Evolutionary conservation across 1,140 invertebrate species (phyloP), one percentile per base, ranked within the genome.

Genomic region (Drosophila auraria): DNA sequence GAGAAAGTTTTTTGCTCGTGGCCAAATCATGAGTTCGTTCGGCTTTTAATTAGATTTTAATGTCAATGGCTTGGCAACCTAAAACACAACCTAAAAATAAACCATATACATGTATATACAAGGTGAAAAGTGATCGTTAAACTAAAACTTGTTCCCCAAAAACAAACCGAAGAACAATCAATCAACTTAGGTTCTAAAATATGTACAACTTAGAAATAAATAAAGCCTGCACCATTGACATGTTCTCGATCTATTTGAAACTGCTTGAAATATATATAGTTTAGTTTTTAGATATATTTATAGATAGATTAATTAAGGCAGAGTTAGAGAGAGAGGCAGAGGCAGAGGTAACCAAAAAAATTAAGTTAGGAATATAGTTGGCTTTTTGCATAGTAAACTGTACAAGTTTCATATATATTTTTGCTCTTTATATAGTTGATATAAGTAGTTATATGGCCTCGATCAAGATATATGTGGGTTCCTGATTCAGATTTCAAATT

Each of bases 351-450:
- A 73, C 50, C 47, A 57, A 64, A 74, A 64, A 65, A 66, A 79
- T 54, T 33, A 66, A 65, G 5, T 49, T 33, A 72, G 51, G 33
- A 49, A 15, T 64, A 71, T 75, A 66, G 45, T 59, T 59, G 65
- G 60, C 15, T 47, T 76, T 87, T 87, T 78, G 86, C 81, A 75
- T 87, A 80, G 64, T 73, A 78, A 87, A 89, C 84, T 87, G 84
- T 87, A 87, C 84, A 87, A 78, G 38, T 83, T 83, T 75, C 20
- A 64, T 83, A 65, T 80, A 81, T 87, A 54, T 70, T 57, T 74
- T 73, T 57, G 47, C 58, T 71, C 70, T 81, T 81, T 71, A 60
- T 65, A 60, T 65, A 65, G 40, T 73, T 68, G 51, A 63, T 58
- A 56, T 54, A 49, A 56, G 49, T 80, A 60, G 58, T 87, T 69